A percentile compares a stretch with the other conserved stretches of the same genome.
Conservation (phyloP, 2,113 vertebrate genomes). For the Paradoxurus hermaphroditus region DNA sequence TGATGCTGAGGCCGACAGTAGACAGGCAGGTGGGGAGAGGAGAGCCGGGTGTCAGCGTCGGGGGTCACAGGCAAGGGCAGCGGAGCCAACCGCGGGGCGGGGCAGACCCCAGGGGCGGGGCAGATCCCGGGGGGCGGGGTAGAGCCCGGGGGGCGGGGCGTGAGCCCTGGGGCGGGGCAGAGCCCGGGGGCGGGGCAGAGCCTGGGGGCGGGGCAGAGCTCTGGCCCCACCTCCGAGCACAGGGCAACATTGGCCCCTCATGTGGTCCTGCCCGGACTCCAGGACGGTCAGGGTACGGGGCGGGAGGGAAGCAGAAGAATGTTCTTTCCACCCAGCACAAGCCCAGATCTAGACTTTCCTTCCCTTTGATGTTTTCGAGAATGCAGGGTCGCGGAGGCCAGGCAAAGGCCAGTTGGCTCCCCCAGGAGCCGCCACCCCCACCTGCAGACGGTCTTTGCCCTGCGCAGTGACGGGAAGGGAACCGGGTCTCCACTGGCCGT, state of each 20-base stretch:
- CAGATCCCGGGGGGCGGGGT: too few species aligned
- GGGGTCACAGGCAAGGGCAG: background rate
- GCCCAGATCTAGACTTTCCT: background rate
- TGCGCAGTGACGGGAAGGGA: fast-evolving
- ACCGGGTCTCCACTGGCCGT: fast-evolving
- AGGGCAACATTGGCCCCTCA: background rate
- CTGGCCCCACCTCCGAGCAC: background rate
- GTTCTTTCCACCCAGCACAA: background rate
- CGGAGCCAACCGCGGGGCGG: background rate
- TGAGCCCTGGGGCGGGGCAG: background rate
- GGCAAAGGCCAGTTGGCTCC: background rate
- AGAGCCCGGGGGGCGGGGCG: background rate
- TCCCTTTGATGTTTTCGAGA: background rate
- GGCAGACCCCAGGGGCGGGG: too few species aligned
- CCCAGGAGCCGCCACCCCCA: background rate
- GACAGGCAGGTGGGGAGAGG: too few species aligned
- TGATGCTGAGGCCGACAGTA: too few species aligned
- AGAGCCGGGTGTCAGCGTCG: fast-evolving
- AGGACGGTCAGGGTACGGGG: background rate
- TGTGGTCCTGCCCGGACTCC: background rate
- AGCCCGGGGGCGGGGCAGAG: background rate
- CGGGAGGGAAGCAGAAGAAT: background rate
- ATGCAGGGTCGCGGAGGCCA: background rate
- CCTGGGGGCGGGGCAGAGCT: background rate
- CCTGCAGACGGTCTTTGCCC: background rate